phyloP scores from a whole-genome alignment of 1,140 invertebrate genomes.

The Plodia interpunctella region DNA sequence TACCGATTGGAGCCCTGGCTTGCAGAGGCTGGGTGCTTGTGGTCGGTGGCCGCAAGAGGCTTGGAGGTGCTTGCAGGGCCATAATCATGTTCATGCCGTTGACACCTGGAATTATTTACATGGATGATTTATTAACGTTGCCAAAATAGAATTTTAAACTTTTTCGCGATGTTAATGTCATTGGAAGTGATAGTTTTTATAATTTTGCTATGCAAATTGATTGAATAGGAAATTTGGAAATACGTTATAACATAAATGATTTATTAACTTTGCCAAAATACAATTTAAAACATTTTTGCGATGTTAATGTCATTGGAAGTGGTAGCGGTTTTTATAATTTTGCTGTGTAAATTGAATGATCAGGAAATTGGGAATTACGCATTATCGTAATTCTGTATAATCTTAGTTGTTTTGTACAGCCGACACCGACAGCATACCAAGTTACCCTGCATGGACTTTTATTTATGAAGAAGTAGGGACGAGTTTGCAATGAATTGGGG shows the following conservation, averaged over 20 bases:
- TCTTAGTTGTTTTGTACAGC: too few relatives aligned
- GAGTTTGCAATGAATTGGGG: too few relatives aligned
- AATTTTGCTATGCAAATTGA: too few relatives aligned
- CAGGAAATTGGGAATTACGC: too few relatives aligned
- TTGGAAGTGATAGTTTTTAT: too few relatives aligned
- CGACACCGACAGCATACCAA: too few relatives aligned
- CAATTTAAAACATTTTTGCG: neutral
- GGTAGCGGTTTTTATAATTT: too few relatives aligned
- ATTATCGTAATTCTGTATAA: too few relatives aligned
- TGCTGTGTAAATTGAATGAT: too few relatives aligned
- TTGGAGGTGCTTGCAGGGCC: slow-evolving; percentile 79
- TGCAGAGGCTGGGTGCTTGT: slow-evolving; percentile 57
- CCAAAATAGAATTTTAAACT: neutral
- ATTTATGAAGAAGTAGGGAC: too few relatives aligned
- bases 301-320: neutral
- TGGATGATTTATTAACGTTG: neutral
- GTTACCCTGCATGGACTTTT: too few relatives aligned
- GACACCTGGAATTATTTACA: slow-evolving; percentile 71
- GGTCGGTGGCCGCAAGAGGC: slow-evolving; percentile 68
- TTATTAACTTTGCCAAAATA: neutral
- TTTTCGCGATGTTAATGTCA: neutral
- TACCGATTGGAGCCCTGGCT: slow-evolving; percentile 70
- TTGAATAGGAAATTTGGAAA: too few relatives aligned
- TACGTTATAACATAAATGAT: slow-evolving; percentile 11
- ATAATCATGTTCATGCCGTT: slow-evolving; percentile 85